Evolutionary conservation across 2,888 invertebrate species (phyloP), one percentile per base, ranked within the genome.

Genomic region (Drosophila trichaetosa): DNA sequence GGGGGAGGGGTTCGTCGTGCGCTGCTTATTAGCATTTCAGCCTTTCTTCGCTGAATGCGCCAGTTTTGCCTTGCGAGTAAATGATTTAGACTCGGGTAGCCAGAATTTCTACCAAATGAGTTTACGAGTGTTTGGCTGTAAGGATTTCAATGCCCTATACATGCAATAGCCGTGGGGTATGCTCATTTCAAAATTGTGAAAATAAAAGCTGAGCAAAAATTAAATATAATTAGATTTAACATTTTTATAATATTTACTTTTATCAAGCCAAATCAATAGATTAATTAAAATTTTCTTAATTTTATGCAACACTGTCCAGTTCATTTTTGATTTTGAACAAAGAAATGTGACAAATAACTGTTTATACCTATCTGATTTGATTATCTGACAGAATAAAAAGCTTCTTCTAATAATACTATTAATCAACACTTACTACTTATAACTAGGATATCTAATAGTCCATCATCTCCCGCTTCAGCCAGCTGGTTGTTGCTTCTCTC

Each of bases 11-110:
- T 33, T 31, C 46, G 65, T 56, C 36, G 65, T 68, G 58, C 11
- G 67, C 69, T 86, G 87, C 87, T 87, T 87, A 87, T 87, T 87
- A 87, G 87, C 87, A 87, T 87, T 87, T 87, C 83, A 87, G 88
- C 87, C 87, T 87, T 87, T 87, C 82, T 86, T 82, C 73, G 77
- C 74, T 60, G 51, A 77, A 71, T 66, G 67, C 33, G 46, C 69
- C 67, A 62, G 68, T 61, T 75, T 53, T 69, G 81, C 73, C 83
- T 80, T 80, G 75, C 79, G 71, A 83, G 85, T 85, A 87, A 85
- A 85, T 87, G 78, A 83, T 85, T 84, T 84, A 84, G 83, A 82
- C 81, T 79, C 64, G 76, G 76, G 67, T 79, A 71, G 67, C 60
- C 72, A 73, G 70, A 63, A 64, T 57, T 76, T 82, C 83, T 82